phyloP scores from a whole-genome alignment of 2,113 vertebrate genomes.

The Zingel zingel region DNA sequence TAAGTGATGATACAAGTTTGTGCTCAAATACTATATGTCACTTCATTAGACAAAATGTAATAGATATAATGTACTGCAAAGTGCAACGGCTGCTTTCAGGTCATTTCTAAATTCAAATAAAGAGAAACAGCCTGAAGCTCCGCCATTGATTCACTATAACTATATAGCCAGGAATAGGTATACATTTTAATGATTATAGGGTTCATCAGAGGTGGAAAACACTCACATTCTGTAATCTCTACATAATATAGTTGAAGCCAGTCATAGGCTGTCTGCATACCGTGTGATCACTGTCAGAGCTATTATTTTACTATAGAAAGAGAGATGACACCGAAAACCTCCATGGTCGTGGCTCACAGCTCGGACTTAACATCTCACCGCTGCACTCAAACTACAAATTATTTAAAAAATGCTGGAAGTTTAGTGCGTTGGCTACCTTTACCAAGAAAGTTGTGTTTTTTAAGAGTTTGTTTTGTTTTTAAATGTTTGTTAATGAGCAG shows the following conservation, averaged over 20 bases:
- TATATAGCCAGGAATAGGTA: neutral
- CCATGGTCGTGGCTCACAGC: neutral
- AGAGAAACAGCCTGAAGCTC: neutral
- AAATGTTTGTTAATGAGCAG: too few relatives aligned
- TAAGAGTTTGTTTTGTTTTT: too few relatives aligned
- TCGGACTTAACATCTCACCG: neutral
- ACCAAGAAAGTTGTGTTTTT: too few relatives aligned
- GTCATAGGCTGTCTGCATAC: neutral
- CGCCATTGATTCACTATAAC: neutral
- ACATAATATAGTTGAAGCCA: neutral
- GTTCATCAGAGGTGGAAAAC: neutral
- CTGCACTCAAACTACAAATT: neutral
- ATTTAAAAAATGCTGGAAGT: too few relatives aligned
- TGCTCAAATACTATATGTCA: slow-evolving; percentile 6
- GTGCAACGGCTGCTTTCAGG: neutral
- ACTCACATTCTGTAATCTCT: neutral
- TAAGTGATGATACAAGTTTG: slow-evolving; percentile 35
- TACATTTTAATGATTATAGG: neutral
- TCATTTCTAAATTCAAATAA: slow-evolving; percentile 18
- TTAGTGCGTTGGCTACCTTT: too few relatives aligned
- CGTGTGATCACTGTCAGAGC: slow-evolving; percentile 5
- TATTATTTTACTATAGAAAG: neutral
- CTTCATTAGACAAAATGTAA: neutral
- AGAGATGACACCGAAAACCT: neutral
- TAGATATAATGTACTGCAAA: slow-evolving; percentile 20